Percentiles rank a stretch among this genome's conserved stretches.
phyloP scores from a whole-genome alignment of 2,888 invertebrate species.

The Drosophila paracracens region DNA sequence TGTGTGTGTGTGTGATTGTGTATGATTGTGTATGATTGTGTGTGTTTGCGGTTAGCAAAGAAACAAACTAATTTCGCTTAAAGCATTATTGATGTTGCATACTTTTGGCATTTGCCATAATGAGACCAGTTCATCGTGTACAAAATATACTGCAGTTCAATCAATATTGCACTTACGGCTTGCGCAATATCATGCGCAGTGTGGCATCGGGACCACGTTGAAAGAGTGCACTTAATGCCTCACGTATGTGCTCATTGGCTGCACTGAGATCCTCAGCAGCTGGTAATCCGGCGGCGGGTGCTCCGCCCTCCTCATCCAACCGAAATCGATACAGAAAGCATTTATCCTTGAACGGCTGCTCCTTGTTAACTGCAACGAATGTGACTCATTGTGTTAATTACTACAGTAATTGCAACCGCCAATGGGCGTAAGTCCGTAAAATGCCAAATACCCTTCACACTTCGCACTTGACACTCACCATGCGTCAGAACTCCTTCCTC shows the following conservation, averaged over 20 bases:
- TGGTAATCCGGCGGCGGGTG: conserved; percentile 86
- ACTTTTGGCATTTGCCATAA: conserved; percentile 4
- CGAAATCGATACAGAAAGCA: conserved; percentile 93
- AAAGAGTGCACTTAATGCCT: conserved; percentile 88
- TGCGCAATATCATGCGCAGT: conserved; percentile 91
- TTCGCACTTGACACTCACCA: conserved; percentile 86
- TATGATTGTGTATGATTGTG: neutral
- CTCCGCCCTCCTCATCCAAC: conserved; percentile 89
- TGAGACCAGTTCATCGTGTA: neutral
- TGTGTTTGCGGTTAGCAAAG: neutral
- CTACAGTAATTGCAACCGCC: conserved; percentile 23
- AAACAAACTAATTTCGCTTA: conserved; percentile 9
- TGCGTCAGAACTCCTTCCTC: conserved; percentile 92
- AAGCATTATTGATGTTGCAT: conserved; percentile 15
- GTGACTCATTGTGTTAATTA: conserved; percentile 40
- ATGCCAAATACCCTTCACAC: neutral
- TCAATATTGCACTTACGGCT: conserved; percentile 88
- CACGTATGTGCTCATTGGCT: conserved; percentile 89
- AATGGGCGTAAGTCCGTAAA: neutral
- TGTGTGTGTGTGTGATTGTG: neutral
- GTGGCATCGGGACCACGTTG: conserved; percentile 92
- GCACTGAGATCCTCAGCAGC: conserved; percentile 87
- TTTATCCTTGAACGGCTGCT: conserved; percentile 93
- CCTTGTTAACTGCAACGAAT: conserved; percentile 88
- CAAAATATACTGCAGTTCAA: neutral